These are phyloP conservation scores for Chaetura pelagica DNA, from an alignment of 2,113 vertebrate species.

Conservation along the genomic window DNA sequence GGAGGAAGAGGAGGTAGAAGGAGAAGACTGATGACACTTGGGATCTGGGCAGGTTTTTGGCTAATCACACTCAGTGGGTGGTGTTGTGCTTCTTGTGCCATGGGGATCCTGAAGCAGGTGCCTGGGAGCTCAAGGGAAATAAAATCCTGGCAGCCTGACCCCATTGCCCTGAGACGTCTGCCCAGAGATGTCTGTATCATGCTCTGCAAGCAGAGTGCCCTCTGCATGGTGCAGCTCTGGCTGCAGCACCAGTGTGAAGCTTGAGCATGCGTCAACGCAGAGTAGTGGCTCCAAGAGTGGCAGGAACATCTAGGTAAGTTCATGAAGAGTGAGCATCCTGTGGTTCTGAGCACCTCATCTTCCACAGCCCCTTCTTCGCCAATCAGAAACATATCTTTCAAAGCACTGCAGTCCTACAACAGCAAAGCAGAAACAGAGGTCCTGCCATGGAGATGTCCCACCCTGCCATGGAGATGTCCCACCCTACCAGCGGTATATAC, in stretches of 20 bases:
- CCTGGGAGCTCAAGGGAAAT: neutral
- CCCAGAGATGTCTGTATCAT: too few species aligned
- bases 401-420: neutral
- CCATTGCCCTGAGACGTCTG: accelerated
- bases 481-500: accelerated
- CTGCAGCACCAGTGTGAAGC: accelerated
- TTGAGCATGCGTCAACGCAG: neutral
- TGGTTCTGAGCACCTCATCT: neutral
- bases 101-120: neutral
- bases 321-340: neutral
- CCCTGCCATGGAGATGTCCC: neutral
- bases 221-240: neutral
- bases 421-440: neutral
- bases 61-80: accelerated
- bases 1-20: neutral
- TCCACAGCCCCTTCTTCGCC: too few species aligned
- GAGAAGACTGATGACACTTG: neutral
- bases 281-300: neutral
- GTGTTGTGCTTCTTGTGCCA: neutral
- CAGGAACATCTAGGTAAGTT: too few species aligned
- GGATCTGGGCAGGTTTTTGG: neutral
- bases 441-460: neutral
- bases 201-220: accelerated
- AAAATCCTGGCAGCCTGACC: neutral
- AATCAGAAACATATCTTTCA: neutral